A percentile compares a stretch with the other conserved stretches of the same genome.
Conservation (phyloP, 2,113 vertebrate species). For the Riparia riparia region DNA sequence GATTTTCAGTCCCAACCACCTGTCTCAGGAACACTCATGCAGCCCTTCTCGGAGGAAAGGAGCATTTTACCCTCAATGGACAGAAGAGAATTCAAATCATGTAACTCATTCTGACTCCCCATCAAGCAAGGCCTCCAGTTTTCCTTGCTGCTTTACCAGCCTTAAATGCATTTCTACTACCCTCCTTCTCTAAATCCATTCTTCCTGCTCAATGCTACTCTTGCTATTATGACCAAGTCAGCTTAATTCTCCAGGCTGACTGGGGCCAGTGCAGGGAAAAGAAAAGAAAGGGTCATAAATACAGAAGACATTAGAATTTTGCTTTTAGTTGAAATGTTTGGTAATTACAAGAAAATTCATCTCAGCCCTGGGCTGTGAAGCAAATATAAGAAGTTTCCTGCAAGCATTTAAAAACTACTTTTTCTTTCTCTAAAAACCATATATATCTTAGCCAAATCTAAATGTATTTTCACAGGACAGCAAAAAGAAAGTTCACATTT, state of each 20-base stretch:
- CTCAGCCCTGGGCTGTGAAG: background rate
- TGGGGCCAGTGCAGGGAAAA: background rate
- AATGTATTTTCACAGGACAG: background rate
- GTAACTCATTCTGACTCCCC: background rate
- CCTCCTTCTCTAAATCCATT: background rate
- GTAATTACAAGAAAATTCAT: conserved; percentile 5
- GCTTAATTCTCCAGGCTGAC: background rate
- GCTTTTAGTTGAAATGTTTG: background rate
- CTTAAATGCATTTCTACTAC: background rate
- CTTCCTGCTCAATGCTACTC: background rate
- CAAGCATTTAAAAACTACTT: background rate
- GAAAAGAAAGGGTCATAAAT: background rate
- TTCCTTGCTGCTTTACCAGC: background rate
- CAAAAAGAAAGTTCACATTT: background rate
- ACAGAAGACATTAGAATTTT: background rate
- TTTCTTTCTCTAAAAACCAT: background rate
- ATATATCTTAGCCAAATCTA: background rate
- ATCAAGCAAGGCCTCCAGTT: background rate
- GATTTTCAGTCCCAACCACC: background rate
- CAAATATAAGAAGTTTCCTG: background rate
- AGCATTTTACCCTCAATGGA: background rate
- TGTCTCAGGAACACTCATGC: background rate
- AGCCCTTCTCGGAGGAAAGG: background rate
- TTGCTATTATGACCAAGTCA: background rate
- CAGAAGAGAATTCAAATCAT: background rate